Evolutionary conservation across 2,113 vertebrate species (phyloP).

Genomic region (Limnothrissa miodon): DNA sequence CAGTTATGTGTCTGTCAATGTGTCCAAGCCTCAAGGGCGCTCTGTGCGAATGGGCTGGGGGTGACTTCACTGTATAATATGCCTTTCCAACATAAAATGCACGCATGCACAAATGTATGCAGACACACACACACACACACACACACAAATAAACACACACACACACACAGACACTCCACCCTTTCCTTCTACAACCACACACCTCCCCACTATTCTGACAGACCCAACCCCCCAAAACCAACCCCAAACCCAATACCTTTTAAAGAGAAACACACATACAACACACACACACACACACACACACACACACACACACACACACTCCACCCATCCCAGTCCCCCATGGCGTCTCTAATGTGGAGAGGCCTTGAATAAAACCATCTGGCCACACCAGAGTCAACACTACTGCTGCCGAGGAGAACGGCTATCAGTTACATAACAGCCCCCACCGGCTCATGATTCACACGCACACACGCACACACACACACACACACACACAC

Average conservation of each 20-base stretch:
- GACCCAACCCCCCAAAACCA: no score
- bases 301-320: background rate
- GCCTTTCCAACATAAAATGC: slow-evolving; percentile 19
- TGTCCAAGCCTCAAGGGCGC: background rate
- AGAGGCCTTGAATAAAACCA: slow-evolving; percentile 48
- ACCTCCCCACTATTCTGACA: background rate
- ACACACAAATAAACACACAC: background rate
- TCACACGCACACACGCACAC: slow-evolving; percentile 43
- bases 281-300: background rate
- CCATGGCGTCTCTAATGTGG: slow-evolving; percentile 26
- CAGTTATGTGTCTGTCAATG: background rate
- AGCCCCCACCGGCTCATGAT: slow-evolving; percentile 28
- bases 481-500: background rate
- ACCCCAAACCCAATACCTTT: background rate
- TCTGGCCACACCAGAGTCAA: slow-evolving; percentile 29
- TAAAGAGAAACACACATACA: background rate
- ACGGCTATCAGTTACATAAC: slow-evolving; percentile 61
- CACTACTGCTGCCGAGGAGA: slow-evolving; percentile 29
- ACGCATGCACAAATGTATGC: slow-evolving; percentile 17
- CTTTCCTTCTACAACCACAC: slow-evolving; percentile 17
- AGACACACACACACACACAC: background rate
- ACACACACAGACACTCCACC: slow-evolving; percentile 20
- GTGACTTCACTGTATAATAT: slow-evolving; percentile 11
- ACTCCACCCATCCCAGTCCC: slow-evolving; percentile 9
- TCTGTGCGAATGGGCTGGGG: background rate